Evolutionary conservation across 2,888 invertebrate species (phyloP).

Genomic region (Thumatha senex): DNA sequence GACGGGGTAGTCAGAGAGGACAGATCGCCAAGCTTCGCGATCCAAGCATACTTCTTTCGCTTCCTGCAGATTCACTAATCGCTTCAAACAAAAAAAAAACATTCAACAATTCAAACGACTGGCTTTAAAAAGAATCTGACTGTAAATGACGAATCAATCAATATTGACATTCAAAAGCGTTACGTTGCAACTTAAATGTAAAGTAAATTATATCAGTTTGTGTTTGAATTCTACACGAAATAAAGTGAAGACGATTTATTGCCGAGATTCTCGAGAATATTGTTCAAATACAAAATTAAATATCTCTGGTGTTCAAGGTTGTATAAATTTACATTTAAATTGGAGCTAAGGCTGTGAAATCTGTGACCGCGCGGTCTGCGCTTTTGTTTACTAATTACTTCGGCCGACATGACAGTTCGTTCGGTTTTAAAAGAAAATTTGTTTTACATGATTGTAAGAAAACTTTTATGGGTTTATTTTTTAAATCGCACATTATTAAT

Average conservation of each 20-base stretch:
- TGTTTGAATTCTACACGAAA: neutral
- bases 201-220: too few relatives aligned
- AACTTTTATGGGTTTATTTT: neutral
- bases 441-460: conserved; percentile 1
- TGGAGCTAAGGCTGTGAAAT: conserved; percentile 7
- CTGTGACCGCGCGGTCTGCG: conserved; percentile 2
- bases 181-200: neutral
- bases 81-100: too few relatives aligned
- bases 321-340: conserved; percentile 15
- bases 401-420: neutral
- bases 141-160: neutral
- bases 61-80: too few relatives aligned
- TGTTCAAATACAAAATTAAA: conserved; percentile 8
- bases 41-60: too few relatives aligned
- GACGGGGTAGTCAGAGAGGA: too few relatives aligned
- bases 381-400: conserved; percentile 7
- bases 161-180: neutral
- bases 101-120: too few relatives aligned
- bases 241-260: neutral
- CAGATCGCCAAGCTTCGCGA: too few relatives aligned
- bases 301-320: conserved; percentile 2
- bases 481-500: too few relatives aligned
- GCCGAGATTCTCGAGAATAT: neutral
- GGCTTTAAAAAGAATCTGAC: neutral
- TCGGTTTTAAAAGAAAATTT: conserved; percentile 9